These are phyloP conservation scores for Gambusia yucatana DNA, from an alignment of 2,797 vertebrate species.

Conservation along the genomic window DNA sequence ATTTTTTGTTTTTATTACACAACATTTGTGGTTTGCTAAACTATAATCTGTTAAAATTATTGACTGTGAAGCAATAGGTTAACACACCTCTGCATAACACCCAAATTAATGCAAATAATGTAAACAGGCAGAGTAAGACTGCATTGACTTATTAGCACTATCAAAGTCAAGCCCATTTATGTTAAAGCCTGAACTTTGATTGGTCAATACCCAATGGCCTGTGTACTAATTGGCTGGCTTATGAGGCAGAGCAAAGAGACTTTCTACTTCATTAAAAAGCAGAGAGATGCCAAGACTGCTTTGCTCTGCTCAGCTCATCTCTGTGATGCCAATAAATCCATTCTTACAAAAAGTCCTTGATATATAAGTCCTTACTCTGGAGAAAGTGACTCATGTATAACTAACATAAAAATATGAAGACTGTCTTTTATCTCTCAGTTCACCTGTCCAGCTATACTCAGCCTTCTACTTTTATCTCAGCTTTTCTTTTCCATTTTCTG, in stretches of 20 bases:
- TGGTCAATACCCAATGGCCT: constrained; percentile 64
- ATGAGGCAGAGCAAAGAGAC: constrained; percentile 57
- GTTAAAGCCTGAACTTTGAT: constrained; percentile 59
- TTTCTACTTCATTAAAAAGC: constrained; percentile 71
- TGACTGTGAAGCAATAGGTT: background rate
- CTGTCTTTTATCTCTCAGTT: background rate
- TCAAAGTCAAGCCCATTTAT: constrained; percentile 64
- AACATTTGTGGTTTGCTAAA: background rate
- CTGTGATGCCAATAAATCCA: constrained; percentile 54
- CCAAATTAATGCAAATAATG: constrained; percentile 20
- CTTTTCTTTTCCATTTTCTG: constrained; percentile 13
- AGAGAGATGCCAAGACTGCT: constrained; percentile 48
- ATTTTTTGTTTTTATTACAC: background rate
- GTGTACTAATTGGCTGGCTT: constrained; percentile 68
- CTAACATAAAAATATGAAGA: constrained; percentile 27
- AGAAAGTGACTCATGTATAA: constrained; percentile 37
- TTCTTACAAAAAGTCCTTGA: constrained; percentile 49
- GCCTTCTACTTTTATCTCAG: constrained; percentile 15
- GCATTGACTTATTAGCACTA: constrained; percentile 50
- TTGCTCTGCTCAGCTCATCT: constrained; percentile 46
- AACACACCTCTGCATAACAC: constrained; percentile 9
- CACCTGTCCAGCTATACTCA: constrained; percentile 8
- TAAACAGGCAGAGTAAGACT: constrained; percentile 7
- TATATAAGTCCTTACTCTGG: constrained; percentile 51
- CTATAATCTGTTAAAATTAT: background rate